phyloP scores from a whole-genome alignment of 2,888 invertebrate genomes.

The Chrysodeixis includens region DNA sequence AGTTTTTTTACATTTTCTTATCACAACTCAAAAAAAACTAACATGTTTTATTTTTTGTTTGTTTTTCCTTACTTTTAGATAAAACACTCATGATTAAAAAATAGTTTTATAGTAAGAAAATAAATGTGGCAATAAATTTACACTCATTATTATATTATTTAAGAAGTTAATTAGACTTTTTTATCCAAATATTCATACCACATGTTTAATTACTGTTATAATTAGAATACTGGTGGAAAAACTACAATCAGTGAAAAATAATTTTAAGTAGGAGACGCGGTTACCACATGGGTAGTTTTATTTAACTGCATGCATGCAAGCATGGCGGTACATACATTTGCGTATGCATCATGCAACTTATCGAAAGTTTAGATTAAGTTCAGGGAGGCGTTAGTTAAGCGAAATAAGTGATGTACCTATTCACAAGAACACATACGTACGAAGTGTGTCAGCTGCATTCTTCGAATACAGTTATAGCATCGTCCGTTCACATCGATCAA shows the following conservation, averaged over 20 bases:
- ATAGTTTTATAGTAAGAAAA: too few relatives aligned
- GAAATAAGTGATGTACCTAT: slow-evolving; percentile 16
- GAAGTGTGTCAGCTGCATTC: slow-evolving; percentile 73
- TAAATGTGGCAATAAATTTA: too few relatives aligned
- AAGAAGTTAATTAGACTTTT: too few relatives aligned
- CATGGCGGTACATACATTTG: slow-evolving; percentile 19
- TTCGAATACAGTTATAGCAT: slow-evolving; percentile 66
- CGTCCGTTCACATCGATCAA: slow-evolving; percentile 61
- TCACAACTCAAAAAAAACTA: too few relatives aligned
- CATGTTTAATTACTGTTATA: background rate
- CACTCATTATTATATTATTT: too few relatives aligned
- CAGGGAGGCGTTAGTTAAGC: background rate
- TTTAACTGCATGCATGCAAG: slow-evolving; percentile 6
- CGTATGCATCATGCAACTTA: background rate
- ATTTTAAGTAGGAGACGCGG: background rate
- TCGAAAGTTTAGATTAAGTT: slow-evolving; percentile 10
- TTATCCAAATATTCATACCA: too few relatives aligned
- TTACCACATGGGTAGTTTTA: slow-evolving; percentile 23
- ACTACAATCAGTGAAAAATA: too few relatives aligned
- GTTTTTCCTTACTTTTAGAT: too few relatives aligned
- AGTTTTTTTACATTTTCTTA: too few relatives aligned
- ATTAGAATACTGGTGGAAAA: too few relatives aligned
- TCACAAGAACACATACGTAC: slow-evolving; percentile 26
- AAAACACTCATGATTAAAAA: too few relatives aligned
- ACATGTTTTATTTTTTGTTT: too few relatives aligned